These are phyloP conservation scores for Mayetiola destructor DNA, from an alignment of 2,888 invertebrate species.

Conservation along the genomic window DNA sequence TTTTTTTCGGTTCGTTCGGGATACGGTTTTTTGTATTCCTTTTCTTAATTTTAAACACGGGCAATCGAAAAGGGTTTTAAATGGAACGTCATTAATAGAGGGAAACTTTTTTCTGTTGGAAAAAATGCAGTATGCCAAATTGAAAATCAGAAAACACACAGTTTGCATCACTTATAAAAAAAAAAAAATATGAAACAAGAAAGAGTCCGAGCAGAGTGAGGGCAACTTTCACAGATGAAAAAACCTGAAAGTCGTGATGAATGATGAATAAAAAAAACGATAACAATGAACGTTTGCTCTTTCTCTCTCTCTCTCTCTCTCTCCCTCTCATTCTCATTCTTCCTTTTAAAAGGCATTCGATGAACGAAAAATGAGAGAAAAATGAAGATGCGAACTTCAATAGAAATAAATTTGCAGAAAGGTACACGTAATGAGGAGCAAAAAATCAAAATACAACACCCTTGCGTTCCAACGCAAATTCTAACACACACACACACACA, in stretches of 20 bases:
- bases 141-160: conserved; percentile 12
- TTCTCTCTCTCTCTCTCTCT: no score
- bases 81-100: no score
- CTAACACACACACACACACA: no score
- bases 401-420: background rate
- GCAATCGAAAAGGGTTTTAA: no score
- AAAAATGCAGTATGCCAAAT: conserved; percentile 10
- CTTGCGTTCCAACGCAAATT: no score
- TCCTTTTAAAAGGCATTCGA: no score
- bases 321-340: no score
- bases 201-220: background rate
- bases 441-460: background rate
- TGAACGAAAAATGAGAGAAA: background rate
- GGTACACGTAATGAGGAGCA: background rate
- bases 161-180: no score
- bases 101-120: no score
- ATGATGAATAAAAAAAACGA: background rate
- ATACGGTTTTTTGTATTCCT: no score
- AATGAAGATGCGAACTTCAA: conserved; percentile 1
- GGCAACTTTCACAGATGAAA: background rate
- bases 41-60: no score
- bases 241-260: background rate
- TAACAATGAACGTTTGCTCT: background rate
- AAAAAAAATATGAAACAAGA: background rate
- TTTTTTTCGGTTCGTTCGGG: no score